A percentile compares a stretch with the other conserved stretches of the same genome.
Conservation (phyloP, 2,797 vertebrate species). For the Sparus aurata region DNA sequence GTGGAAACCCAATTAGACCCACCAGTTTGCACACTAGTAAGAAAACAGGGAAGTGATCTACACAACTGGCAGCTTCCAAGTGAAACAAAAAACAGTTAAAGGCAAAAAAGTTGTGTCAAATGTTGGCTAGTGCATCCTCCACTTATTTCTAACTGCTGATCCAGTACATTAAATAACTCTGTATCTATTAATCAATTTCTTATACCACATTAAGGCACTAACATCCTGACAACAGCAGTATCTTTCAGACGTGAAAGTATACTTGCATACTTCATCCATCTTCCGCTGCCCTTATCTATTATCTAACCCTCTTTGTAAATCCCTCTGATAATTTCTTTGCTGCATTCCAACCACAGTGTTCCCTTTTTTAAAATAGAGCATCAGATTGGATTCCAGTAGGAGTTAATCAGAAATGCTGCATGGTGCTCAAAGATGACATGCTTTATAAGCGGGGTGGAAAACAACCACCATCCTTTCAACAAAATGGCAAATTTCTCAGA, state of each 20-base stretch:
- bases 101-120: constrained; percentile 1
- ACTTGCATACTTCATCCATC: neutral
- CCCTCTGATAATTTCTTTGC: constrained; percentile 33
- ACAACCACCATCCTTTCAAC: constrained; percentile 57
- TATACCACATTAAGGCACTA: neutral
- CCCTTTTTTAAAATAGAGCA: constrained; percentile 54
- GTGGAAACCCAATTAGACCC: constrained; percentile 47
- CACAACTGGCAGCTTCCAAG: constrained; percentile 6
- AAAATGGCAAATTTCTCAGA: constrained; percentile 35
- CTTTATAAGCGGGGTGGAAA: constrained; percentile 52
- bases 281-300: constrained; percentile 23
- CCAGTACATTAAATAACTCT: constrained; percentile 7
- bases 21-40: constrained; percentile 15
- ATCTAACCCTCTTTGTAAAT: constrained; percentile 51
- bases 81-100: constrained; percentile 18
- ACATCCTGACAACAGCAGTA: neutral
- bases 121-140: neutral
- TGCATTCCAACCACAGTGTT: constrained; percentile 26
- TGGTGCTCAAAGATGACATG: constrained; percentile 48
- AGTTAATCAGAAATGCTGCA: constrained; percentile 66
- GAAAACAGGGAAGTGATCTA: constrained; percentile 5
- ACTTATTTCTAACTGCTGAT: neutral
- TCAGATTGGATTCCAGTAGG: constrained; percentile 66
- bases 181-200: constrained; percentile 1
- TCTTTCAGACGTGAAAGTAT: constrained; percentile 1